Evolutionary conservation across 2,888 invertebrate species (phyloP).

Genomic region (Embidobia sp.): DNA sequence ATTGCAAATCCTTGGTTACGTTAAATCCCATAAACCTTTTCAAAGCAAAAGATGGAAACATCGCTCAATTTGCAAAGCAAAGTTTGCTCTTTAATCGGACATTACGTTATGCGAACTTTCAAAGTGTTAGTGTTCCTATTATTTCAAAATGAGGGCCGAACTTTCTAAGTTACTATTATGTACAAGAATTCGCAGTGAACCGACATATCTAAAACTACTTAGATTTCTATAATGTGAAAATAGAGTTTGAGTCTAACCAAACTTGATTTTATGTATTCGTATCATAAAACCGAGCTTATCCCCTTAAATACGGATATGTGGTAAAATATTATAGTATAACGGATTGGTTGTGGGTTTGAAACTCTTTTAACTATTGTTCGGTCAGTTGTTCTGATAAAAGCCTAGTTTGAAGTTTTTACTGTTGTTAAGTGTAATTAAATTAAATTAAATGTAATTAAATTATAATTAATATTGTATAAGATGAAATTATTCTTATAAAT

Average conservation of each 20-base stretch:
- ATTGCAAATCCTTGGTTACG: conserved; percentile 3
- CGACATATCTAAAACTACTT: conserved; percentile 35
- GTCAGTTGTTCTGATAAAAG: too few relatives aligned
- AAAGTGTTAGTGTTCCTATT: conserved; percentile 39
- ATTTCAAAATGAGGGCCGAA: conserved; percentile 11
- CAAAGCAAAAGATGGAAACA: too few relatives aligned
- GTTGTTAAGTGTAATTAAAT: too few relatives aligned
- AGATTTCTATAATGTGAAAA: conserved; percentile 32
- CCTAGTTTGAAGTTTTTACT: too few relatives aligned
- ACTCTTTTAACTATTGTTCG: too few relatives aligned
- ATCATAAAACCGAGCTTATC: conserved; percentile 18
- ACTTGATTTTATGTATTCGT: conserved; percentile 25
- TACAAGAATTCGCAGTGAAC: conserved; percentile 20
- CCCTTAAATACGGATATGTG: too few relatives aligned
- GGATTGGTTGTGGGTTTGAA: too few relatives aligned
- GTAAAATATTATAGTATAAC: too few relatives aligned
- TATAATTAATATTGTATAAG: too few relatives aligned
- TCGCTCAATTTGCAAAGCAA: conserved; percentile 21
- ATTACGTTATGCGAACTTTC: conserved; percentile 23
- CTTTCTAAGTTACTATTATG: conserved; percentile 34
- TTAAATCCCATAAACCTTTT: conserved; percentile 6
- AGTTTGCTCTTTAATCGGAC: conserved; percentile 40
- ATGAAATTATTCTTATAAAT: too few relatives aligned
- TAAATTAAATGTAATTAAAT: too few relatives aligned
- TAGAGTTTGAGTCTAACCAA: too few relatives aligned